Base-by-base conservation (phyloP, 2,888 invertebrate species). In the Pheosia tremula region DNA sequence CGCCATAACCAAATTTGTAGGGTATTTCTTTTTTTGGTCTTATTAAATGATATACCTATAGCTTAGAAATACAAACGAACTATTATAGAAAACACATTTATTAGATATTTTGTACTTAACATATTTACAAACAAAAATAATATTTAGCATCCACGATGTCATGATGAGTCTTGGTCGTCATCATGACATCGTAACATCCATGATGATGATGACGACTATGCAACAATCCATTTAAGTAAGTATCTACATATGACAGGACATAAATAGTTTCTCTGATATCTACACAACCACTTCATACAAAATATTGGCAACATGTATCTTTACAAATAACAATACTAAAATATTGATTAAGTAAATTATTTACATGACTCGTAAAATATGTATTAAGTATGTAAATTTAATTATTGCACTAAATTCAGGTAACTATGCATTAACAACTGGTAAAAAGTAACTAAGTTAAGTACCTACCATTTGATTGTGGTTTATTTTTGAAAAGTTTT, bases 31-130 rank as follows among this genome's bases (percentile, higher is more conserved):
- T 24, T 24, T 24, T 24, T 24, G 24, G 24, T 24, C 24, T 24
- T 24, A 24, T 24, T 24, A 24, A 24, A 24, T 24, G 24, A 24
- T 24, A 24, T 24, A 24, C 24, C 4, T 41, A 41, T 7, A 8
- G 38, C 11, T 37, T 13, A 49, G 7, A 24, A 38, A 57, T 49
- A 55, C 0, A 52, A 39, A 13, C n/a, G 53, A 60, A 73, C 59
- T 60, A 72, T 69, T 71, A 63, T 83, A 82, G 65, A 85, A 88
- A 87, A 83, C 72, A 85, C 82, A 84, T 88, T 89, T 88, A 86
- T 82, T 86, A 65, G 62, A 78, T 67, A 67, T 78, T 83, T 63
- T 75, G 84, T 86, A 87, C 80, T 74, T 81, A 73, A 76, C 81
- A 81, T 83, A 79, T 75, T 79, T 74, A 76, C 75, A 86, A 89